Conservation (phyloP, 2,888 invertebrate species). For the Rhyacophila evoluta region DNA sequence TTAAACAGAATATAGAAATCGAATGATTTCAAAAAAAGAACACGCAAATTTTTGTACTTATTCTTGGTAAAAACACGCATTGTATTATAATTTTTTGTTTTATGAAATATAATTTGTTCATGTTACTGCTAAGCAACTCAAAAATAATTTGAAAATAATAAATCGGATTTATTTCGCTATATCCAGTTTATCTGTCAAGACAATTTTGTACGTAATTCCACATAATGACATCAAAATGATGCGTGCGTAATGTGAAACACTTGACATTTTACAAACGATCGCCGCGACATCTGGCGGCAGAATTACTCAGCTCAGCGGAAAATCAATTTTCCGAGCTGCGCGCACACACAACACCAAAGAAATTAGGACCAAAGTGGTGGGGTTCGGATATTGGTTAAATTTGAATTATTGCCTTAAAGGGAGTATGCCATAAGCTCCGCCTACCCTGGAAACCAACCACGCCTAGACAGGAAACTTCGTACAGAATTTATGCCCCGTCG, state of each 20-base stretch:
- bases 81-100: no score
- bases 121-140: no score
- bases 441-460: neutral
- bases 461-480: neutral
- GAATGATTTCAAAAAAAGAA: no score
- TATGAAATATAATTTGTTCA: no score
- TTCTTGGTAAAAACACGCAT: no score
- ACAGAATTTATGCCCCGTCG: neutral
- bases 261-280: neutral
- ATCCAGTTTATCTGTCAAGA: neutral
- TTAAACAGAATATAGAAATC: no score
- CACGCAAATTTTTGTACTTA: no score
- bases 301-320: neutral
- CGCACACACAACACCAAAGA: neutral
- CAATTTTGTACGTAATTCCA: neutral
- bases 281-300: neutral
- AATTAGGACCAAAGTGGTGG: constrained; percentile 22
- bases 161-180: neutral
- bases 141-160: no score
- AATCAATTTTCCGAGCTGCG: constrained; percentile 21
- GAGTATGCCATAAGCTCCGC: neutral
- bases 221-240: neutral
- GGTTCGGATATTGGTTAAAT: constrained; percentile 20
- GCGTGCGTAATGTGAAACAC: neutral
- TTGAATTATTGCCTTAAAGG: neutral